A percentile compares a stretch with the other conserved stretches of the same genome.
These are phyloP conservation scores for Rissa tridactyla DNA, from an alignment of 2,113 vertebrate genomes.

Conservation along the genomic window DNA sequence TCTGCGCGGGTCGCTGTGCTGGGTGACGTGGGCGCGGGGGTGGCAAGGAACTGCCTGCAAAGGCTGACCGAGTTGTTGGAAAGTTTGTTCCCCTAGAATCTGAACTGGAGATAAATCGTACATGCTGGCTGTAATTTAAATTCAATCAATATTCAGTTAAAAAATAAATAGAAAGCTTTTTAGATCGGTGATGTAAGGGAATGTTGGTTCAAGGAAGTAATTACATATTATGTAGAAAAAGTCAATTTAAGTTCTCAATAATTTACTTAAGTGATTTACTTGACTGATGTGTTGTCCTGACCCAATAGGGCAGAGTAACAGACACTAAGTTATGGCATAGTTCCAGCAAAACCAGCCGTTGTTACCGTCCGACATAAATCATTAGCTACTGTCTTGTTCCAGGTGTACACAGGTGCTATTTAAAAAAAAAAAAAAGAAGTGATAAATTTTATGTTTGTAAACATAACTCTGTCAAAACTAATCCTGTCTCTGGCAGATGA, in stretches of 20 bases:
- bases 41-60: neutral
- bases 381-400: constrained; percentile 67
- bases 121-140: constrained; percentile 39
- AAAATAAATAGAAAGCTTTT: constrained; percentile 65
- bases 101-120: neutral
- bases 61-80: neutral
- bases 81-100: neutral
- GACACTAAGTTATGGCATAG: constrained; percentile 74
- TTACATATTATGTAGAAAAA: constrained; percentile 67
- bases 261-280: constrained; percentile 67
- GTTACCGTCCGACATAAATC: constrained; percentile 75
- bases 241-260: constrained; percentile 66
- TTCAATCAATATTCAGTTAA: constrained; percentile 62
- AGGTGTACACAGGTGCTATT: constrained; percentile 78
- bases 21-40: neutral
- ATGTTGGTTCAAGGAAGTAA: constrained; percentile 70
- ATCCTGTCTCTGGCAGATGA: constrained; percentile 78
- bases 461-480: constrained; percentile 72
- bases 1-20: accelerated
- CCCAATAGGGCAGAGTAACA: constrained; percentile 75
- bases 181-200: constrained; percentile 51
- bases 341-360: constrained; percentile 75
- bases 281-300: constrained; percentile 71
- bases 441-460: constrained; percentile 75
- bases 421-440: neutral